These are phyloP conservation scores for Sipha maydis DNA, from an alignment of 2,888 invertebrate genomes.

Conservation along the genomic window DNA sequence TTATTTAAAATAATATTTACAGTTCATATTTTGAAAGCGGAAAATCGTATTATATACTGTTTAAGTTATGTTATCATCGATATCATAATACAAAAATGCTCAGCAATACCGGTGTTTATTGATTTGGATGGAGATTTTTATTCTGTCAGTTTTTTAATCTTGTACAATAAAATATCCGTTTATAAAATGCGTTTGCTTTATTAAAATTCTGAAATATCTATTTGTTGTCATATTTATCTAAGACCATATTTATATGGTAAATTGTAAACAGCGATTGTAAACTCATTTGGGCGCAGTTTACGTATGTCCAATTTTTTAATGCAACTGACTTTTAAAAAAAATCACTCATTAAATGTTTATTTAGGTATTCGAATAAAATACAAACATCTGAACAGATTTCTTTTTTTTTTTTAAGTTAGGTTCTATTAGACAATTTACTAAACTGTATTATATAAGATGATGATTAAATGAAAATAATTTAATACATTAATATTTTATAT, in stretches of 20 bases:
- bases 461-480: neutral
- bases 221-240: constrained; percentile 26
- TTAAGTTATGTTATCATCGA: neutral
- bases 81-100: neutral
- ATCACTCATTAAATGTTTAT: neutral
- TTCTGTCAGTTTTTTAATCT: neutral
- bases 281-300: too few species aligned
- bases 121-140: neutral
- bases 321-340: constrained; percentile 24
- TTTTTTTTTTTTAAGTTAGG: neutral
- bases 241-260: neutral
- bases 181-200: constrained; percentile 7
- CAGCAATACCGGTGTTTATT: neutral
- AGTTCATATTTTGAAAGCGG: neutral
- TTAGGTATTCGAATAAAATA: constrained; percentile 4
- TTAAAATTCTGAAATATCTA: constrained; percentile 24
- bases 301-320: neutral
- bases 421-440: neutral
- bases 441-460: constrained; percentile 30
- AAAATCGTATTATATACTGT: neutral
- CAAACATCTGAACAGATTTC: neutral
- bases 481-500: neutral
- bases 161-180: constrained; percentile 44
- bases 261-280: too few species aligned
- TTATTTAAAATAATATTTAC: neutral